Percentiles rank a stretch among this genome's conserved stretches.
phyloP scores from a whole-genome alignment of 2,888 invertebrate species.

The Zhuqinia jingwanae region DNA sequence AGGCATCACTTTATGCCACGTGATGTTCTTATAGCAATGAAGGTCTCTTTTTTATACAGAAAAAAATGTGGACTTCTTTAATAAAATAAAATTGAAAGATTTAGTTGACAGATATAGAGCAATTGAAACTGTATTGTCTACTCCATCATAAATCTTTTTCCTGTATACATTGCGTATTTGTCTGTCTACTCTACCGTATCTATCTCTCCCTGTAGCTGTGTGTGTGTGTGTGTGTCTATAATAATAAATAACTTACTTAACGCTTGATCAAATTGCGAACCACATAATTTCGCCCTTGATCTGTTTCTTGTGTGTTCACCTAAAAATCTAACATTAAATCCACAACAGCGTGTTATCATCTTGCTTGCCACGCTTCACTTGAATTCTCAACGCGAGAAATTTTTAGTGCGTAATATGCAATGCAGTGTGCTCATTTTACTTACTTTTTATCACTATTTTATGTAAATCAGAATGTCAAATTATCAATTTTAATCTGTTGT shows the following conservation, averaged over 20 bases:
- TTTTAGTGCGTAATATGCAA: slow-evolving; percentile 12
- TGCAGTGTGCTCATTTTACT: too few species aligned
- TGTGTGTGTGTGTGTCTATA: background rate
- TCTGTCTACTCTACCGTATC: background rate
- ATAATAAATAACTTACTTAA: slow-evolving; percentile 54
- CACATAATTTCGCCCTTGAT: slow-evolving; percentile 72
- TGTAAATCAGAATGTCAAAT: background rate
- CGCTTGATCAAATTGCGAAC: slow-evolving; percentile 72
- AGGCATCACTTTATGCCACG: too few species aligned
- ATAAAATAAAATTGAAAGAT: slow-evolving; percentile 56
- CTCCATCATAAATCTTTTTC: slow-evolving; percentile 64
- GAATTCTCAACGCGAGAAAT: slow-evolving; percentile 11
- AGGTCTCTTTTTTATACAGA: background rate
- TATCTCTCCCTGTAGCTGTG: background rate
- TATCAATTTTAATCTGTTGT: slow-evolving; percentile 11
- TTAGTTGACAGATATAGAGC: slow-evolving; percentile 70
- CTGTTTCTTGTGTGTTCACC: slow-evolving; percentile 62
- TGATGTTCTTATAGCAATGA: too few species aligned
- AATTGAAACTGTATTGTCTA: slow-evolving; percentile 70
- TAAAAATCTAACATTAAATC: slow-evolving; percentile 55
- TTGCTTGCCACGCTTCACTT: slow-evolving; percentile 8
- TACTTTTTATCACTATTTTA: too few species aligned
- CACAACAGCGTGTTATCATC: slow-evolving; percentile 7
- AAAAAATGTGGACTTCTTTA: slow-evolving; percentile 21
- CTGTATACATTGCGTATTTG: slow-evolving; percentile 4